Percentiles rank a stretch among this genome's conserved stretches.
These are phyloP conservation scores for Listrodromus nycthemerus DNA, from an alignment of 2,888 invertebrate genomes.

Conservation along the genomic window DNA sequence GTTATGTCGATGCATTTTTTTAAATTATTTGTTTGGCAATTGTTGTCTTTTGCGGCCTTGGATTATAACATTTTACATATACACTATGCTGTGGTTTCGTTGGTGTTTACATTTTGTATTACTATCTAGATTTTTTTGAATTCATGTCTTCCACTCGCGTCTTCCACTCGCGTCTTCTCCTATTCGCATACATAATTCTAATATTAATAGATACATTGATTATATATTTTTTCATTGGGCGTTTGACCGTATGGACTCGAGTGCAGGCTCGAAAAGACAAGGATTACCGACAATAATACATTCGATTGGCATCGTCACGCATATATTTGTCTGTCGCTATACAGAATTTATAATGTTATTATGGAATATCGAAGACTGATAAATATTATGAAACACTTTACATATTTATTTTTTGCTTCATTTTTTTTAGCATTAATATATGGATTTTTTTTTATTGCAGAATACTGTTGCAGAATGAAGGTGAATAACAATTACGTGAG, in stretches of 20 bases:
- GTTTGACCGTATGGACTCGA: background rate
- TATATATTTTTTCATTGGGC: too few relatives aligned
- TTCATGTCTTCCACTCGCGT: too few relatives aligned
- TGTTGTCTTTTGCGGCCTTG: too few relatives aligned
- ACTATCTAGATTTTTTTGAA: too few relatives aligned
- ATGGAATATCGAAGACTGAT: background rate
- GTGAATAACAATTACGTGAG: constrained; percentile 69
- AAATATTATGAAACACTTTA: background rate
- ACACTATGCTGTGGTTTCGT: too few relatives aligned
- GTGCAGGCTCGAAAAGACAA: background rate
- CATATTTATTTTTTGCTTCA: background rate
- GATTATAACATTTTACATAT: too few relatives aligned
- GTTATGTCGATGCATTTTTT: too few relatives aligned
- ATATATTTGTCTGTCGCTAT: background rate
- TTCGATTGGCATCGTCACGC: background rate
- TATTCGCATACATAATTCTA: too few relatives aligned
- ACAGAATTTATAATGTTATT: background rate
- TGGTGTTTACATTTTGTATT: too few relatives aligned
- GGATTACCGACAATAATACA: background rate
- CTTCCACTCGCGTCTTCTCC: too few relatives aligned
- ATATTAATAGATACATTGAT: too few relatives aligned
- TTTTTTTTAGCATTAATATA: background rate
- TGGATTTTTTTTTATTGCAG: constrained; percentile 45
- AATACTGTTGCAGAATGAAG: constrained; percentile 64
- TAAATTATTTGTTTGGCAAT: too few relatives aligned